These are phyloP conservation scores for Habropoda laboriosa DNA, from an alignment of 1,140 invertebrate genomes.

Conservation along the genomic window DNA sequence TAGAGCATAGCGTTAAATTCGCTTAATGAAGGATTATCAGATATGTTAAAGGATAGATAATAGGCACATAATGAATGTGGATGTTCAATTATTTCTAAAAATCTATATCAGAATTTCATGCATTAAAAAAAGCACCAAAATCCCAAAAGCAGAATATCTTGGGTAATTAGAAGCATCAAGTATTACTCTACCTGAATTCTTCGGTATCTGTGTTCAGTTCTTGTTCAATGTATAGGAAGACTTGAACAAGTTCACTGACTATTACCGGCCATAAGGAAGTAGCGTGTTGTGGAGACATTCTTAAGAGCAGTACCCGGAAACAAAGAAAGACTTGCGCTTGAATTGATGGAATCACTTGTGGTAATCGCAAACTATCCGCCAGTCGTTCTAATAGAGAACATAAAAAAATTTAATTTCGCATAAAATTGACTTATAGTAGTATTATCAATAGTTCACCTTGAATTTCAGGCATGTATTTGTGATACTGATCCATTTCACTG, in stretches of 20 bases:
- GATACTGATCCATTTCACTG: constrained; percentile 95
- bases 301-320: constrained; percentile 93
- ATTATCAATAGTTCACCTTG: constrained; percentile 85
- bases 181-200: constrained; percentile 86
- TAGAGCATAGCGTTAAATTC: not conserved
- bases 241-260: constrained; percentile 96
- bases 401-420: constrained; percentile 36
- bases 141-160: constrained; percentile 49
- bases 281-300: constrained; percentile 93
- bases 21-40: not conserved
- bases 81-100: too few species aligned
- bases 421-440: not conserved
- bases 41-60: too few species aligned
- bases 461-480: constrained; percentile 96
- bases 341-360: constrained; percentile 90
- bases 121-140: constrained; percentile 47
- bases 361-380: constrained; percentile 91
- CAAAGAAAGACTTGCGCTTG: constrained; percentile 95
- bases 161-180: not conserved
- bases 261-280: constrained; percentile 97
- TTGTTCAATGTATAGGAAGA: constrained; percentile 94
- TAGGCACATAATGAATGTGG: too few species aligned
- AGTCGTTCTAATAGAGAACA: constrained; percentile 87
- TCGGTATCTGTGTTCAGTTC: constrained; percentile 90
- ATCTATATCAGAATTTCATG: constrained; percentile 36